Evolutionary conservation across 2,888 invertebrate genomes (phyloP), one percentile per base, ranked within the genome.

Genomic region (Eupithecia tripunctaria): DNA sequence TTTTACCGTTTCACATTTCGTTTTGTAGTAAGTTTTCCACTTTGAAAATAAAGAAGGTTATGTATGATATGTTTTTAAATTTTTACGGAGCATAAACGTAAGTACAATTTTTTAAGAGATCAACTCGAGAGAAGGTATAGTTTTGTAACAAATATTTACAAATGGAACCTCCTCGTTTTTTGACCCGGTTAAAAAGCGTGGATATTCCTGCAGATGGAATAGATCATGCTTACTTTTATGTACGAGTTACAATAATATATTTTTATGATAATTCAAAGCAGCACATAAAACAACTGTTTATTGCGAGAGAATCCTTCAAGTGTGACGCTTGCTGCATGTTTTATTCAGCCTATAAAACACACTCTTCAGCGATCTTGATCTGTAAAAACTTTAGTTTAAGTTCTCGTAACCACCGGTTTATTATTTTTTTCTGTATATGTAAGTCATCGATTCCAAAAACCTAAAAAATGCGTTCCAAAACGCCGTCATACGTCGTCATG

Each of bases 201-300:
- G 60, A 29, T 51, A 21, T 60, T 29, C 56, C 25, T 25, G 25
- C 56, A 56, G 14, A 51, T 60, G 60, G 29, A 29, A 60, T 60
- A 60, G 27, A 36, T 63, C 36, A 18, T 63, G 21, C 36, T 59
- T 64, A 38, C 68, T 72, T 21, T 67, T 67, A 62, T 43, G 60
- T 59, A 59, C 65, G 62, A 65, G 47, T 69, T 73, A 69, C 38
- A 67, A 69, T 69, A 47, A 63, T 63, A 63, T 63, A 72, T 68
- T 69, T 67, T 69, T 73, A 73, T 73, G 72, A 67, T 73, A 69
- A 73, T 73, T 66, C 47, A 47, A 32, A 62, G 59, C 65, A 66
- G 27, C 18, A 56, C 47, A 68, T 68, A 65, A 72, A 69, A 62
- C 36, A 38, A 72, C 47, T 41, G 68, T 72, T 68, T 72, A 69